phyloP scores from a whole-genome alignment of 2,888 invertebrate species.

The Cenopis cana region DNA sequence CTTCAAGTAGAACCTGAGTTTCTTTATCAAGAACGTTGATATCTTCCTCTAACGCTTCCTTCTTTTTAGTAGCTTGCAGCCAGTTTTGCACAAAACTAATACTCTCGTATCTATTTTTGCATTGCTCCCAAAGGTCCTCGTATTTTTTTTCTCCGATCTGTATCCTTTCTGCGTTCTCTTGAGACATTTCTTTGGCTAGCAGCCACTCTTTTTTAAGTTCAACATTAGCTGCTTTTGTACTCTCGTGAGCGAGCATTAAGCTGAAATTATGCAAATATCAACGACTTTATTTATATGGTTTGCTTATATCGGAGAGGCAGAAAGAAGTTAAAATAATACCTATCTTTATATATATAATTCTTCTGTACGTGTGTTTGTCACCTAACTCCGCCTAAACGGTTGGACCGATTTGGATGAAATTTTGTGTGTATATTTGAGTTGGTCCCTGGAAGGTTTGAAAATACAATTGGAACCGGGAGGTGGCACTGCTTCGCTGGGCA shows the following conservation, averaged over 20 bases:
- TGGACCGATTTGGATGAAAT: too few relatives aligned
- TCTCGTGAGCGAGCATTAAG: conserved; percentile 59
- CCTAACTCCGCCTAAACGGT: too few relatives aligned
- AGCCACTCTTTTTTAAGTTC: conserved; percentile 68
- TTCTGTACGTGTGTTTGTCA: too few relatives aligned
- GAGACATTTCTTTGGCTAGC: conserved; percentile 61
- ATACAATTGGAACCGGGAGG: too few relatives aligned
- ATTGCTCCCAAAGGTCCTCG: conserved; percentile 66
- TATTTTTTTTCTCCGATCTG: conserved; percentile 65
- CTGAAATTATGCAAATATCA: conserved; percentile 55
- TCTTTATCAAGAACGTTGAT: conserved; percentile 57
- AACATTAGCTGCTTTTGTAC: conserved; percentile 65
- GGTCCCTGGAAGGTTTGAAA: too few relatives aligned
- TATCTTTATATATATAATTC: too few relatives aligned
- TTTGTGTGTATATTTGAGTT: too few relatives aligned
- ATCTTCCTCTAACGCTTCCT: conserved; percentile 52
- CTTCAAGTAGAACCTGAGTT: conserved; percentile 51
- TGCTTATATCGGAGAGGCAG: background rate
- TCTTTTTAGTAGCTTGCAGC: conserved; percentile 55
- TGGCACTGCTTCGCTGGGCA: too few relatives aligned
- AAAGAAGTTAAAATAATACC: too few relatives aligned
- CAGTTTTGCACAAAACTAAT: conserved; percentile 67
- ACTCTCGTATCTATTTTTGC: conserved; percentile 68
- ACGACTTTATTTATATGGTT: background rate
- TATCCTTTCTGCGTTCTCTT: conserved; percentile 58